phyloP scores from a whole-genome alignment of 2,113 vertebrate genomes.

The Hipposideros armiger region DNA sequence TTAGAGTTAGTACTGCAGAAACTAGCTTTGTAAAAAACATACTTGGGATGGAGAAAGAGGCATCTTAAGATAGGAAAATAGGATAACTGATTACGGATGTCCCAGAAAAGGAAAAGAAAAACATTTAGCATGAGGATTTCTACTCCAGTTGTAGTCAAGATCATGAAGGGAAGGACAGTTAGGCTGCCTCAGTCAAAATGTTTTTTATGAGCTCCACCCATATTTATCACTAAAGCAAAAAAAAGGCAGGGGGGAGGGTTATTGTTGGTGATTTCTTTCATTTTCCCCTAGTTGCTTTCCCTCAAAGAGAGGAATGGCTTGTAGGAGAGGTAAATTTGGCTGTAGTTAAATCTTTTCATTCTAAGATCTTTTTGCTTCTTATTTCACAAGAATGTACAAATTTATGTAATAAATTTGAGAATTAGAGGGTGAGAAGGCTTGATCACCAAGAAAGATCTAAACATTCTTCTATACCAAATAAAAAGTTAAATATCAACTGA shows the following conservation, averaged over 20 bases:
- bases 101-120: neutral
- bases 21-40: conserved; percentile 46
- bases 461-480: conserved; percentile 30
- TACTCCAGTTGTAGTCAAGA: neutral
- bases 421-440: neutral
- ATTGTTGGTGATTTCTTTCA: neutral
- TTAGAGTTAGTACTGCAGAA: neutral
- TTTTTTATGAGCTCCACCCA: neutral
- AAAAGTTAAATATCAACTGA: neutral
- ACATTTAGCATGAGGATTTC: neutral
- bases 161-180: neutral
- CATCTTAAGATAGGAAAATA: conserved; percentile 30
- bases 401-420: conserved; percentile 39
- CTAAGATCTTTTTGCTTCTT: neutral
- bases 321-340: neutral
- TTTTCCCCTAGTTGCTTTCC: neutral
- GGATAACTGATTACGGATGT: neutral
- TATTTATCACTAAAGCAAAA: neutral
- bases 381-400: neutral
- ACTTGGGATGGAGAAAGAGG: neutral
- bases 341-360: conserved; percentile 20
- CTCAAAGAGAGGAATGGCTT: neutral
- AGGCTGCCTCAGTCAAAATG: neutral
- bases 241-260: neutral
- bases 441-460: conserved; percentile 33